These are phyloP conservation scores for Tragopan temminckii DNA, from an alignment of 2,797 vertebrate species.

Conservation along the genomic window DNA sequence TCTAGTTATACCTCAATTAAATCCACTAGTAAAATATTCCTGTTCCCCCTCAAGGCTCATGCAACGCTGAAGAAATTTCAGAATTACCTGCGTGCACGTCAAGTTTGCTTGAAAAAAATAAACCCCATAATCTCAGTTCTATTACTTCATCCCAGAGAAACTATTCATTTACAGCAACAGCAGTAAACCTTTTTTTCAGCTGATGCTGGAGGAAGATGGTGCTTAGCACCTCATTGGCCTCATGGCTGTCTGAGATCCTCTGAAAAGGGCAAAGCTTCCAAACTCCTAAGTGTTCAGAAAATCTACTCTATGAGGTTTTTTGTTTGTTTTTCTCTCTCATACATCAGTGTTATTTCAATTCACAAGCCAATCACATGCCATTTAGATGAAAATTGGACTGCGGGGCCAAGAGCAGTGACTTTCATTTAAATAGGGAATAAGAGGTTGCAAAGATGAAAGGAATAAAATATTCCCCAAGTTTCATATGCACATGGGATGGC, in stretches of 20 bases:
- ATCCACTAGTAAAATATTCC: neutral
- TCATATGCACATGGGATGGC: fast-evolving
- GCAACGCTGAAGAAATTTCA: neutral
- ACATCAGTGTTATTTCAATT: neutral
- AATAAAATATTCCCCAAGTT: fast-evolving
- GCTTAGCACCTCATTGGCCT: neutral
- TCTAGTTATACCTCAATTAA: neutral
- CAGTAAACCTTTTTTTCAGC: neutral
- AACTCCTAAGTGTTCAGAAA: neutral
- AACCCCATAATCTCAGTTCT: neutral
- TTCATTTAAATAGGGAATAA: neutral
- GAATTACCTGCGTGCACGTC: neutral
- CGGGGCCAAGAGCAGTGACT: neutral
- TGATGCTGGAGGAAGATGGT: neutral
- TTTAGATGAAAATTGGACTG: neutral
- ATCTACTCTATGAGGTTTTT: neutral
- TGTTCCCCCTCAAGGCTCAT: neutral
- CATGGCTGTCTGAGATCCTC: neutral
- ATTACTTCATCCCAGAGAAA: neutral
- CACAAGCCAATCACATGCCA: neutral
- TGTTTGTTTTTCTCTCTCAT: neutral
- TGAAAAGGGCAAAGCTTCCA: neutral
- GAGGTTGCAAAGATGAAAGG: neutral
- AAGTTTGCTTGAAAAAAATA: neutral
- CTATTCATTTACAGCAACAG: neutral